Conservation (phyloP, 1,140 invertebrate genomes). For the Anastrepha ludens region DNA sequence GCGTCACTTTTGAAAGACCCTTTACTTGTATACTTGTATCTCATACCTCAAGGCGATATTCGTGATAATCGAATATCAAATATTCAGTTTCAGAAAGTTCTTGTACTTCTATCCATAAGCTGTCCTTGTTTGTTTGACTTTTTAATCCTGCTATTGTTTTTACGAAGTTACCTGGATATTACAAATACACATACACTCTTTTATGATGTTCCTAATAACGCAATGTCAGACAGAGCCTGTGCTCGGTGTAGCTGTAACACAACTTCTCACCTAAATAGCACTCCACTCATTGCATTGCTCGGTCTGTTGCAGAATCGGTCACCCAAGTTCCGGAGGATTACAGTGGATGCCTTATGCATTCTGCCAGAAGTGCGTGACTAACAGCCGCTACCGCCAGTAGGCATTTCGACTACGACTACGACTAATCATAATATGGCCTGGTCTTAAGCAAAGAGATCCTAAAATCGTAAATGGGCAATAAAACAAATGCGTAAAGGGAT, state of each 20-base stretch:
- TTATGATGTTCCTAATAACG: background rate
- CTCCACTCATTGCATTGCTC: constrained; percentile 36
- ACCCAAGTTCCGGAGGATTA: constrained; percentile 52
- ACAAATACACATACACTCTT: background rate
- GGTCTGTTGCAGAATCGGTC: constrained; percentile 46
- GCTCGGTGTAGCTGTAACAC: background rate
- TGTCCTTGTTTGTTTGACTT: too few species aligned
- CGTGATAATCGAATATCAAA: too few species aligned
- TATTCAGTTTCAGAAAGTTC: too few species aligned
- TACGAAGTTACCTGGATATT: too few species aligned
- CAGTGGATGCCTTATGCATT: background rate
- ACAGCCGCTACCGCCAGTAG: background rate
- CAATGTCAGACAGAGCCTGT: background rate
- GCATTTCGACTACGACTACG: background rate
- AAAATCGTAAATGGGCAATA: constrained; percentile 47
- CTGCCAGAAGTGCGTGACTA: constrained; percentile 55
- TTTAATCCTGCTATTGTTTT: too few species aligned
- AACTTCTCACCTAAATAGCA: background rate
- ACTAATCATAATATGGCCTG: background rate
- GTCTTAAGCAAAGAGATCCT: constrained; percentile 27
- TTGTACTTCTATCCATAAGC: too few species aligned
- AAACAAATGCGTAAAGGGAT: constrained; percentile 44
- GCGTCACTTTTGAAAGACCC: too few species aligned
- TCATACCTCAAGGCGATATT: too few species aligned
- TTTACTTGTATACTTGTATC: too few species aligned